phyloP scores from a whole-genome alignment of 2,888 invertebrate genomes.

The Rugalucina vietnamica region DNA sequence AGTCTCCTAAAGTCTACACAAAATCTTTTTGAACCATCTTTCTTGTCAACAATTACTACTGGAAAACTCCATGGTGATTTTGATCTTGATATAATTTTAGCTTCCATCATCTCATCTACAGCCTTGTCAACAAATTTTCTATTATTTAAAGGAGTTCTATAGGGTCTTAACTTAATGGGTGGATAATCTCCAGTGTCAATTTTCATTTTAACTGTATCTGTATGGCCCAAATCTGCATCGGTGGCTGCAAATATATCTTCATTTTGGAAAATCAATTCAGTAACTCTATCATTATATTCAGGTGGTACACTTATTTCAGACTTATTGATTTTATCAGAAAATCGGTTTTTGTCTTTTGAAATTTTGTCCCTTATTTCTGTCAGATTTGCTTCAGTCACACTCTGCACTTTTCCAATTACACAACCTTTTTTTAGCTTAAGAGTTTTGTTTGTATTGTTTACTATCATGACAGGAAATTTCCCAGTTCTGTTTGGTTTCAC shows the following conservation, averaged over 20 bases:
- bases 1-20: constrained; percentile 30
- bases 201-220: constrained; percentile 35
- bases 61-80: constrained; percentile 11
- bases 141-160: constrained; percentile 29
- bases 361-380: neutral
- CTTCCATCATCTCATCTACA: constrained; percentile 39
- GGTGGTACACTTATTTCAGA: neutral
- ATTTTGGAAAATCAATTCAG: neutral
- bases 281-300: neutral
- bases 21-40: constrained; percentile 21
- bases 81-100: constrained; percentile 8
- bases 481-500: neutral
- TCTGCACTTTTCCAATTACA: neutral
- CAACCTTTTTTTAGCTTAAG: neutral
- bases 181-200: constrained; percentile 19
- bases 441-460: neutral
- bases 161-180: constrained; percentile 30
- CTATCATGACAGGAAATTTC: constrained; percentile 20
- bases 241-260: constrained; percentile 1
- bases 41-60: constrained; percentile 20
- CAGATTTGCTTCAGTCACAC: neutral
- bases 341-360: neutral
- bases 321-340: neutral
- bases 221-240: constrained; percentile 13
- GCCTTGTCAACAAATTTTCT: constrained; percentile 9